Base-by-base conservation (phyloP, 2,797 vertebrate species). In the Pseudochromis fuscus region DNA sequence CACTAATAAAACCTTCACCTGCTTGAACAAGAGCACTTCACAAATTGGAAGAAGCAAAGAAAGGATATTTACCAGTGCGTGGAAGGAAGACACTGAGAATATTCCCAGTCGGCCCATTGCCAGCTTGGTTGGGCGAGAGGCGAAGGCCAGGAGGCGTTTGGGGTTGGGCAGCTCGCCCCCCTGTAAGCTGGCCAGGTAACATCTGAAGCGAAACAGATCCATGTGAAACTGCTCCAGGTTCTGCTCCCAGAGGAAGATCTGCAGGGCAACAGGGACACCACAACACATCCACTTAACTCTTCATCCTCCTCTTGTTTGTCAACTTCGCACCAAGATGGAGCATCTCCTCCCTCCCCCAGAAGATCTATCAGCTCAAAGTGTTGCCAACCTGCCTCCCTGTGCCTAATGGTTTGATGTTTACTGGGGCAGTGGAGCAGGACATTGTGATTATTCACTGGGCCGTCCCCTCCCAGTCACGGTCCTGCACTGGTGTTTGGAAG, bases 221-320 rank as follows among this genome's bases (percentile, higher is more conserved):
- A 99, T 96, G 86, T 99, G 98, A 92, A 99, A 98, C 93, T 97
- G 97, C 86, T 99, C 98, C 16, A 99, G 94, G 82, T 98, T 99
- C 92, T 98, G 97, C 90, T 99, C 98, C 98, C 98, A 99, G 60
- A 99, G 94, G 50, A 96, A 95, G 76, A 95, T 95, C 94, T 95
- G 78, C 56, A 71, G 57, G 60, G 67, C 12, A 25, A 83, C 30
- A 66, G 27, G 25, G 52, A 78, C 48, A 79, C 24, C 68, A 62
- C 4, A 66, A 49, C n/a, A 67, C 55, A 45, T 60, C 30, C 40
- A 52, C 58, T 79, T 70, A 68, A 71, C 53, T 53, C 25, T 16
- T 70, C 38, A 70, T 70, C 48, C 12, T 63, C 67, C 9, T 65
- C 67, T 68, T 55, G 55, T 70, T 68, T 72, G 40, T 62, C 70